Base-by-base conservation (phyloP, 1,140 invertebrate species). In the Zaprionus vittiger region DNA sequence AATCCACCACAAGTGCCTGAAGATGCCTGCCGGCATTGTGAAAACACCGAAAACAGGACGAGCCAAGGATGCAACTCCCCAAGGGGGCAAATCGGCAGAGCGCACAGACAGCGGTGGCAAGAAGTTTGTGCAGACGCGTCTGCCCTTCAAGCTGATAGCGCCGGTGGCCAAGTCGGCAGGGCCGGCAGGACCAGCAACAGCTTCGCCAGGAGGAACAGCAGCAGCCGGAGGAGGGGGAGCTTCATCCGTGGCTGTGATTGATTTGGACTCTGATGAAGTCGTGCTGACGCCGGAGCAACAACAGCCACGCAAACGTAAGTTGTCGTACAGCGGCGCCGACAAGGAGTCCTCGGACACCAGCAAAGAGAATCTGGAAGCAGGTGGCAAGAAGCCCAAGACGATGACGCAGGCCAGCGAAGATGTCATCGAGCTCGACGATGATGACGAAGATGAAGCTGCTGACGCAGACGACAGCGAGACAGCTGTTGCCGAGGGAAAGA, bases 91-190 rank as follows among this genome's bases (percentile, higher is more conserved):
- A 17, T 75, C 82, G 14, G 66, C 70, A 1, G 82, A 84, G 14
- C 73, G 68, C 12, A 85, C 62, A 14, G 52, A 54, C 17, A 92
- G 85, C 75, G 78, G 79, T 59, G 87, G 83, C 60, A 93, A 92
- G 44, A 93, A 93, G 59, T 73, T 93, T 6, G 92, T 93, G 7
- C 93, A 93, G 65, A 93, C 93, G 28, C 85, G 92, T 44, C 73
- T 93, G 38, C 92, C 92, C 1, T 93, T 93, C 20, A 93, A 92
- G 68, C 63, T 92, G 26, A 68, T 92, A 15, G 61, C 85, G 26
- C 82, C 91, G 2, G 69, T 72, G 4, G 62, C 79, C 1, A 57
- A 62, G 9, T 11, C 37, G 3, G 49, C n/a, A 4, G 34, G 15
- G 4, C 11, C 65, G n/a, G 11, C 54, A 38, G 22, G 24, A 14